phyloP scores from a whole-genome alignment of 2,797 vertebrate species.

The Balearica regulorum region DNA sequence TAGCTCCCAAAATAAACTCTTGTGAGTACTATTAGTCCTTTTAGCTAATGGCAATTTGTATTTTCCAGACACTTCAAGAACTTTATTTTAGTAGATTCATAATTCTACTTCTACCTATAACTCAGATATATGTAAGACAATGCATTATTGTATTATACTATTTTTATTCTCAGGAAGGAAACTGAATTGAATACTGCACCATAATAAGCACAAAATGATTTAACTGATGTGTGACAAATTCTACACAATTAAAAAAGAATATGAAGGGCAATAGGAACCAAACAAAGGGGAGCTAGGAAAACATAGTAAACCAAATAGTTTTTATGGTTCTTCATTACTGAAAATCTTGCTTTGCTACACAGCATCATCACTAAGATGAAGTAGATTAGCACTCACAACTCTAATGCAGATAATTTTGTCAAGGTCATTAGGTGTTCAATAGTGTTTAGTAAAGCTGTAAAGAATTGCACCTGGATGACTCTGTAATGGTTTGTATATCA shows the following conservation, averaged over 20 bases:
- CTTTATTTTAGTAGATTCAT: slow-evolving; percentile 1
- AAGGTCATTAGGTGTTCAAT: slow-evolving; percentile 72
- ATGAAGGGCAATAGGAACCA: not conserved
- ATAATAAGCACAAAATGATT: not conserved
- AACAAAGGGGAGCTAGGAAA: slow-evolving; percentile 14
- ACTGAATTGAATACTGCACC: not conserved
- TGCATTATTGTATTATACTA: not conserved
- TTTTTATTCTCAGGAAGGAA: slow-evolving; percentile 48
- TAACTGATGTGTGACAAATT: not conserved
- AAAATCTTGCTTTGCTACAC: slow-evolving; percentile 40
- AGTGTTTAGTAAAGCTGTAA: slow-evolving; percentile 55
- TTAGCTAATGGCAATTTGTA: slow-evolving; percentile 18
- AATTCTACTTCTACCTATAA: slow-evolving; percentile 16
- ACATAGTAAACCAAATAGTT: not conserved
- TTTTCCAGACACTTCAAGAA: slow-evolving; percentile 31
- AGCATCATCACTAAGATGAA: slow-evolving; percentile 1
- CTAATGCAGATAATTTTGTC: slow-evolving; percentile 63
- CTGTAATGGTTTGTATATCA: slow-evolving; percentile 44
- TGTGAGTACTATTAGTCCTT: not conserved
- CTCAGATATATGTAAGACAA: not conserved
- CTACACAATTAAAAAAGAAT: not conserved
- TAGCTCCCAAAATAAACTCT: slow-evolving; percentile 43
- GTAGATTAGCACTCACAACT: slow-evolving; percentile 22
- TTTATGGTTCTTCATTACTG: slow-evolving; percentile 12
- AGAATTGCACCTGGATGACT: slow-evolving; percentile 62